phyloP scores from a whole-genome alignment of 1,140 invertebrate genomes.

The Charaxes varanes region DNA sequence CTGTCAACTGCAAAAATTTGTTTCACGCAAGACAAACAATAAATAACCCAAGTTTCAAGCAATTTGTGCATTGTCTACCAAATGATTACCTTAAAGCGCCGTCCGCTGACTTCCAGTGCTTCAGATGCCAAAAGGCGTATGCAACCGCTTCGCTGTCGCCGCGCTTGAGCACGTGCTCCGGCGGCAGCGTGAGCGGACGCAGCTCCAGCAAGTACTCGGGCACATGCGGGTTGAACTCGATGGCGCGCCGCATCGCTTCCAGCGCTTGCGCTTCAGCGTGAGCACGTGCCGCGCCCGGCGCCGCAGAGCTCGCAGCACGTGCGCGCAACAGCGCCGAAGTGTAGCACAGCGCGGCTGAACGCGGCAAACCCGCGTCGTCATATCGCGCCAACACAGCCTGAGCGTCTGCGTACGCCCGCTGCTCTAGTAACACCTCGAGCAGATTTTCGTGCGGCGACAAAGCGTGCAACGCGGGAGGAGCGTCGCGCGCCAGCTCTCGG shows the following conservation, averaged over 20 bases:
- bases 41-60: too few species aligned
- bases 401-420: slow-evolving; percentile 97
- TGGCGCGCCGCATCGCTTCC: slow-evolving; percentile 96
- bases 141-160: slow-evolving; percentile 99
- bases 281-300: slow-evolving; percentile 86
- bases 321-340: slow-evolving; percentile 96
- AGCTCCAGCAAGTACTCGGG: slow-evolving; percentile 98
- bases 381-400: slow-evolving; percentile 95
- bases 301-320: slow-evolving; percentile 88
- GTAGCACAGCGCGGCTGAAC: slow-evolving; percentile 95
- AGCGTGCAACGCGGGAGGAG: slow-evolving; percentile 96
- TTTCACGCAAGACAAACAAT: too few species aligned
- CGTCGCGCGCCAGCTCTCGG: slow-evolving; percentile 97
- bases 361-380: slow-evolving; percentile 96
- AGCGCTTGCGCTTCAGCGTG: slow-evolving; percentile 93
- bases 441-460: slow-evolving; percentile 98
- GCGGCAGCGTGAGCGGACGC: slow-evolving; percentile 95
- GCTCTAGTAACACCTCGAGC: slow-evolving; percentile 95
- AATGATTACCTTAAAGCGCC: slow-evolving; percentile 82
- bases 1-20: too few species aligned
- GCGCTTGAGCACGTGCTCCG: slow-evolving; percentile 96
- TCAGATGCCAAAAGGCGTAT: slow-evolving; percentile 96
- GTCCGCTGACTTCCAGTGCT: slow-evolving; percentile 97
- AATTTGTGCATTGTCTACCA: too few species aligned
- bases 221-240: slow-evolving; percentile 99